A percentile compares a stretch with the other conserved stretches of the same genome.
phyloP scores from a whole-genome alignment of 2,888 invertebrate genomes.

The Agriopis aurantiaria region DNA sequence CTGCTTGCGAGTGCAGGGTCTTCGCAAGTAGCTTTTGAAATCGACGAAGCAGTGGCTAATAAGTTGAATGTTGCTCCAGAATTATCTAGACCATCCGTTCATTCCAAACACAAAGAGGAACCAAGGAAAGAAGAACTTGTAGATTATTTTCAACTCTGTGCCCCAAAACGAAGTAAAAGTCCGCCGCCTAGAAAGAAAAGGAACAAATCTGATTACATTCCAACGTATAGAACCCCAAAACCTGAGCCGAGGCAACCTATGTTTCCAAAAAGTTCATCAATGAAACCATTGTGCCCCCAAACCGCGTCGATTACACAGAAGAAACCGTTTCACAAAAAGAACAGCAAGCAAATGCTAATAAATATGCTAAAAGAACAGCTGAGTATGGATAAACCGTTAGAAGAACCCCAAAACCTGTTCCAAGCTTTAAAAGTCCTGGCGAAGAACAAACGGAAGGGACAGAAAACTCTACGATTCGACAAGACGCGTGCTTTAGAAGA shows the following conservation, averaged over 20 bases:
- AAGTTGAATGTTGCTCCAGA: conserved; percentile 46
- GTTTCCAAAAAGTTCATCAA: conserved; percentile 36
- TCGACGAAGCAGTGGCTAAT: conserved; percentile 59
- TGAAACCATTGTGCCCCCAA: conserved; percentile 34
- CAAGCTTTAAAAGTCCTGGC: conserved; percentile 69
- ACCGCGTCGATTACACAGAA: conserved; percentile 28
- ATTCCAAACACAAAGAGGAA: conserved; percentile 28
- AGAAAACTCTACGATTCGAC: conserved; percentile 44
- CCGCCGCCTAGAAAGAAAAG: background rate
- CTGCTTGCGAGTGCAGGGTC: conserved; percentile 25
- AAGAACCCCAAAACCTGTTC: conserved; percentile 65
- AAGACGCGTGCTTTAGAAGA: conserved; percentile 33
- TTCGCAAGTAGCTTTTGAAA: conserved; percentile 57
- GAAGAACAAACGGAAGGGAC: conserved; percentile 54
- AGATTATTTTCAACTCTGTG: background rate
- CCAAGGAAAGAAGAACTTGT: background rate
- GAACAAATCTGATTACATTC: conserved; percentile 1
- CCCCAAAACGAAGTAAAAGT: background rate
- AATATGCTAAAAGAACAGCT: conserved; percentile 64
- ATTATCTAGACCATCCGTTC: background rate
- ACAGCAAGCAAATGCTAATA: conserved; percentile 57
- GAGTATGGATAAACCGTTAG: conserved; percentile 48
- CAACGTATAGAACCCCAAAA: background rate
- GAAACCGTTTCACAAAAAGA: conserved; percentile 41
- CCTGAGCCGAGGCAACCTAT: conserved; percentile 22